Conservation (phyloP, 1,140 invertebrate genomes). For the Antheraea mylitta region DNA sequence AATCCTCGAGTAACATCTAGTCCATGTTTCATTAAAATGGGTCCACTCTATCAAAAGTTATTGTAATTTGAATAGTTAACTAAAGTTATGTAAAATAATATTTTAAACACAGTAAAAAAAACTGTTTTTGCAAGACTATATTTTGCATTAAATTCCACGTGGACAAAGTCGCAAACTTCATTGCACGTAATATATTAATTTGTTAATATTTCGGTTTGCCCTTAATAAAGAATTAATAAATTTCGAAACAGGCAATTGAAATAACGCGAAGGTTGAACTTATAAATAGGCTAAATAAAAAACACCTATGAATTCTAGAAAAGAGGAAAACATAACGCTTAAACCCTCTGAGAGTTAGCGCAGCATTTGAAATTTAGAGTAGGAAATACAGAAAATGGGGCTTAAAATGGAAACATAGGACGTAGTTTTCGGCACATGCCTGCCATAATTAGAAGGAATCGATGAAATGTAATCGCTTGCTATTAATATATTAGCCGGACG, state of each 20-base stretch:
- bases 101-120: too few species aligned
- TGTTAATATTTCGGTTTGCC: not conserved
- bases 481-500: too few species aligned
- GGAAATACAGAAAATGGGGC: conserved; percentile 30
- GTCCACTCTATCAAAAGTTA: too few species aligned
- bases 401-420: conserved; percentile 26
- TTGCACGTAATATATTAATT: not conserved
- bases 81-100: too few species aligned
- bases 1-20: too few species aligned
- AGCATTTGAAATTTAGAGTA: conserved; percentile 40
- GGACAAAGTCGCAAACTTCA: too few species aligned
- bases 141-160: too few species aligned
- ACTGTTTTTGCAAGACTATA: too few species aligned
- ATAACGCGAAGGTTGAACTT: not conserved
- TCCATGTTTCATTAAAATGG: too few species aligned
- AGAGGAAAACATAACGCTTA: conserved; percentile 34
- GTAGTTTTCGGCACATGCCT: conserved; percentile 5
- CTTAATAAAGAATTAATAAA: not conserved
- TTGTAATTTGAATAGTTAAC: too few species aligned
- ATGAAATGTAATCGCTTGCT: too few species aligned
- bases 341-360: conserved; percentile 29
- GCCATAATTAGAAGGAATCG: not conserved
- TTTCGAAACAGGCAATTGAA: not conserved
- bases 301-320: conserved; percentile 21
- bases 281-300: conserved; percentile 22